Evolutionary conservation across 2,888 invertebrate species (phyloP), one percentile per base, ranked within the genome.

Genomic region (Himalopsyche japonica): DNA sequence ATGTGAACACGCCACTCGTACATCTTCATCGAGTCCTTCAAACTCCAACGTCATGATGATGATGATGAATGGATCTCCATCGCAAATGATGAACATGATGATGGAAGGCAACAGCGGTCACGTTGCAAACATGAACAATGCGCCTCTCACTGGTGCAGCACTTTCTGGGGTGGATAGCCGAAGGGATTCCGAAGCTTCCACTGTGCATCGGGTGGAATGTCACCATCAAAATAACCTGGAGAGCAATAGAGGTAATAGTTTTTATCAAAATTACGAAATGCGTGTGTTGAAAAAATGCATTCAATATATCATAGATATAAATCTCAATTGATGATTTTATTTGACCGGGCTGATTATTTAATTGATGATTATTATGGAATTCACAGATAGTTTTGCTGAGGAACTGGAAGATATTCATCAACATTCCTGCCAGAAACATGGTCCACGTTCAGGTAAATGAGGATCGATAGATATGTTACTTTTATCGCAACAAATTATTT

Each of bases 351-450:
- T n/a, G n/a, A n/a, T n/a, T n/a, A n/a, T n/a, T n/a, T n/a, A n/a
- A n/a, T n/a, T n/a, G n/a, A n/a, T 18, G 37, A 48, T 81, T 43
- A 80, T 27, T 48, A 76, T 34, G 82, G 48, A 77, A 82, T 81
- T 82, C 70, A 32, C 77, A 82, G 87, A 86, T 64, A 82, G 83
- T n/a, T 87, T 87, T 47, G 80, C 85, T 7, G 87, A 87, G 82
- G 84, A 84, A 32, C 47, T 86, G n/a, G 87, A 86, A 48, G 85
- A 87, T 18, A 77, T 77, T 49, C 84, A 84, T 79, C 86, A 87
- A 76, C 87, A 87, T 47, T 83, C 86, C 15, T 87, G 87, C 81
- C 87, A 87, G 79, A 87, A 87, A n/a, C 86, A 86, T 48, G 76
- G 82, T 12, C 87, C 86, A 76, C 81, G 83, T 80, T 47, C 86